Evolutionary conservation across 2,113 vertebrate genomes (phyloP).

Genomic region (Ovibos moschatus): DNA sequence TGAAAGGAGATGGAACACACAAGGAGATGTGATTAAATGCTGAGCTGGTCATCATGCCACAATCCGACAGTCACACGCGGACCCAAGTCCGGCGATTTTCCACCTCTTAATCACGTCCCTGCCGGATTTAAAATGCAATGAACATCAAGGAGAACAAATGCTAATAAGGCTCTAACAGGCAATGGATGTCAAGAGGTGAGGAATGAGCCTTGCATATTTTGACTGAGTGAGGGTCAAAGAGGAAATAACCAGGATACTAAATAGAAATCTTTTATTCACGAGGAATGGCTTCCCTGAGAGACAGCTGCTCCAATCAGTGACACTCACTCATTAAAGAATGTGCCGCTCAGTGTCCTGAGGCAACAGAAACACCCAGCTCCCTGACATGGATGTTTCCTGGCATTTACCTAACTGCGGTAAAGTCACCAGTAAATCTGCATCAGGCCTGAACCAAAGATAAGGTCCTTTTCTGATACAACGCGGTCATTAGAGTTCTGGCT

Average conservation of each 20-base stretch:
- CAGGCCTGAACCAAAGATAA: constrained; percentile 55
- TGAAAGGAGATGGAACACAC: constrained; percentile 33
- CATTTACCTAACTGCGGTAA: constrained; percentile 60
- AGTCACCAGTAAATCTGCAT: constrained; percentile 64
- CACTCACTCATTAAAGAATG: constrained; percentile 49
- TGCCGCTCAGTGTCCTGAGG: not conserved
- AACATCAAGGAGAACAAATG: constrained; percentile 65
- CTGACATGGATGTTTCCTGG: constrained; percentile 60
- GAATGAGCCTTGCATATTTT: constrained; percentile 58
- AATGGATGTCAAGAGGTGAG: constrained; percentile 55
- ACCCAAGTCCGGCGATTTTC: constrained; percentile 31
- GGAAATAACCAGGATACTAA: constrained; percentile 60
- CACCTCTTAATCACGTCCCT: constrained; percentile 62
- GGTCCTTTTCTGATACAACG: constrained; percentile 42
- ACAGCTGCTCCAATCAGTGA: constrained; percentile 49
- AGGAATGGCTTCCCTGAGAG: constrained; percentile 42
- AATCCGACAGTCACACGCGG: constrained; percentile 16
- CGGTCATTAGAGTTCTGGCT: constrained; percentile 47
- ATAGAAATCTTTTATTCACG: constrained; percentile 48
- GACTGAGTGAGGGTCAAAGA: constrained; percentile 63
- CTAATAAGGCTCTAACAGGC: constrained; percentile 70
- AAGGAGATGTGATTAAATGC: constrained; percentile 49
- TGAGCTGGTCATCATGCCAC: constrained; percentile 58
- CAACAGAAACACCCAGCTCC: constrained; percentile 56
- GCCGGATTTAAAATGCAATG: constrained; percentile 53